phyloP scores from a whole-genome alignment of 2,888 invertebrate genomes.

The Myathropa florea region DNA sequence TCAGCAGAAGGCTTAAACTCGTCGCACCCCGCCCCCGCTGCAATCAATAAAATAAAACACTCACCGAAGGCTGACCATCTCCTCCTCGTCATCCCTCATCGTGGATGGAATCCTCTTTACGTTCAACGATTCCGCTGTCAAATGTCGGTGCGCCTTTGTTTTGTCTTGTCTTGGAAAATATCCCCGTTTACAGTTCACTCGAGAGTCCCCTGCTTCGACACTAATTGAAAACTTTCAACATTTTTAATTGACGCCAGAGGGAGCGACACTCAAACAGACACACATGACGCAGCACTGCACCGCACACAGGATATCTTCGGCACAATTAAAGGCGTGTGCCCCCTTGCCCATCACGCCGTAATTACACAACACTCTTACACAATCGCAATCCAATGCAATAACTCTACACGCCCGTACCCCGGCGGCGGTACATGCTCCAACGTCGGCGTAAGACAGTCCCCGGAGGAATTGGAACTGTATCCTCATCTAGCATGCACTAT shows the following conservation, averaged over 20 bases:
- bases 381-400: constrained; percentile 49
- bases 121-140: background rate
- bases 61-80: constrained; percentile 59
- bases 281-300: constrained; percentile 33
- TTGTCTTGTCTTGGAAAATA: constrained; percentile 25
- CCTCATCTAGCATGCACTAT: constrained; percentile 31
- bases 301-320: constrained; percentile 21
- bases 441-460: constrained; percentile 40
- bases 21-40: background rate
- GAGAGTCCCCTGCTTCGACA: constrained; percentile 29
- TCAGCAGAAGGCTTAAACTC: background rate
- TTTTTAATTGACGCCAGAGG: constrained; percentile 60
- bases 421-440: constrained; percentile 29
- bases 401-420: constrained; percentile 10
- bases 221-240: constrained; percentile 66
- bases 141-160: background rate
- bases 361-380: constrained; percentile 32
- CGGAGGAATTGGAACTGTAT: constrained; percentile 44
- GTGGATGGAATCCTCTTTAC: constrained; percentile 22
- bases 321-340: constrained; percentile 30
- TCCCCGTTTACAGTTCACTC: constrained; percentile 52
- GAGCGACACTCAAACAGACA: constrained; percentile 32
- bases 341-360: constrained; percentile 35
- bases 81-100: constrained; percentile 61
- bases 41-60: constrained; percentile 23